Evolutionary conservation across 2,888 invertebrate species (phyloP).

Genomic region (Tachina fera): DNA sequence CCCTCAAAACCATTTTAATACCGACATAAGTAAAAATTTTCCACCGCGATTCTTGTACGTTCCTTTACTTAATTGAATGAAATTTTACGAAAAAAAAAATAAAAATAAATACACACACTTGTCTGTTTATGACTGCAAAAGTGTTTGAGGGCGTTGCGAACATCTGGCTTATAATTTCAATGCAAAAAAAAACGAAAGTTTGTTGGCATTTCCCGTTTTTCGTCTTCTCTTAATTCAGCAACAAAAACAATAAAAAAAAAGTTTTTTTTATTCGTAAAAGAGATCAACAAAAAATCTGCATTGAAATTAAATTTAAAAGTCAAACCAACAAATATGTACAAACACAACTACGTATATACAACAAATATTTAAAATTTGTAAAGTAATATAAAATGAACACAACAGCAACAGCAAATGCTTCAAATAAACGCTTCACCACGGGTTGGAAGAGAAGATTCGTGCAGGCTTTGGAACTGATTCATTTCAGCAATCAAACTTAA

Average conservation of each 20-base stretch:
- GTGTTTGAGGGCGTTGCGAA: slow-evolving; percentile 32
- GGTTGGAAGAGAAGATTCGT: background rate
- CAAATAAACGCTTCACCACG: background rate
- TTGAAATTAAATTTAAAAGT: slow-evolving; percentile 48
- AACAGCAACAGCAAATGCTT: background rate
- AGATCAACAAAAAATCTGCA: slow-evolving; percentile 27
- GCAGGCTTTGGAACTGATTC: background rate
- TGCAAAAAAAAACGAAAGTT: background rate
- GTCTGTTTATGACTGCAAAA: slow-evolving; percentile 4
- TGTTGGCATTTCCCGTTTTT: background rate
- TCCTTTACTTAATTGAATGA: background rate
- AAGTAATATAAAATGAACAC: slow-evolving; percentile 13
- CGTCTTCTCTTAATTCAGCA: background rate
- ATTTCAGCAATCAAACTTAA: slow-evolving; percentile 24
- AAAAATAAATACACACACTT: background rate
- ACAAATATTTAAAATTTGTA: slow-evolving; percentile 23
- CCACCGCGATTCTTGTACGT: background rate
- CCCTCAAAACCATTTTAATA: slow-evolving; percentile 25
- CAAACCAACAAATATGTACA: slow-evolving; percentile 39
- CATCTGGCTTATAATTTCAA: slow-evolving; percentile 47
- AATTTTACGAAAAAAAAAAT: background rate
- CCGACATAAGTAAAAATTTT: slow-evolving; percentile 24
- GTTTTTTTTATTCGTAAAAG: slow-evolving; percentile 39
- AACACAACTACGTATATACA: background rate
- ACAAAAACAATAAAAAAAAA: background rate